Evolutionary conservation across 2,888 invertebrate genomes (phyloP).

Genomic region (Eupithecia dodoneata): DNA sequence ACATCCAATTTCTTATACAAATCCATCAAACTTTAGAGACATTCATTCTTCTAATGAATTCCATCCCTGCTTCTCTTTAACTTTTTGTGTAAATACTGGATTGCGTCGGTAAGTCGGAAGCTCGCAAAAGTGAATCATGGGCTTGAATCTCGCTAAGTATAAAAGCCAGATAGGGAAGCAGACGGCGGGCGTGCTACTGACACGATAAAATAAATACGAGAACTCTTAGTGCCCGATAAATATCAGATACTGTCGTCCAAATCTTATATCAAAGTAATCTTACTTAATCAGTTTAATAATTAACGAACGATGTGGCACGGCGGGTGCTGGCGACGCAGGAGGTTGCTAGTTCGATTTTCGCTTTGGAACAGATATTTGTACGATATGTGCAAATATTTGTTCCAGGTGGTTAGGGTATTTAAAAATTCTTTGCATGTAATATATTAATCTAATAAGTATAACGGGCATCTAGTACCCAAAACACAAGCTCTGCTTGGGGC

Average conservation of each 20-base stretch:
- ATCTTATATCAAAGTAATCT: not conserved
- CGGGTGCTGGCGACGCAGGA: too few species aligned
- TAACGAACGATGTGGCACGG: too few species aligned
- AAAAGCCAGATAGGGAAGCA: conserved; percentile 55
- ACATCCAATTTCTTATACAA: not conserved
- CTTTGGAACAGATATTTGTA: too few species aligned
- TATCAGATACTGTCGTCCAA: conserved; percentile 24
- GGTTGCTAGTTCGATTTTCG: too few species aligned
- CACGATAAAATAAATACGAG: conserved; percentile 62
- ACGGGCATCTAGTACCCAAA: too few species aligned
- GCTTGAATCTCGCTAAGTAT: conserved; percentile 60
- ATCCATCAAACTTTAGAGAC: not conserved
- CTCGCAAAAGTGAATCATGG: conserved; percentile 56
- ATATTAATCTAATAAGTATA: too few species aligned
- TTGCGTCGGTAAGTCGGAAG: conserved; percentile 50
- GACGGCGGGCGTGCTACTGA: conserved; percentile 62
- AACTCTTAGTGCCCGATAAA: conserved; percentile 36
- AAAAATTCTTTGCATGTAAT: too few species aligned
- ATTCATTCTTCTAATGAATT: conserved; percentile 13
- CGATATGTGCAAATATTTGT: too few species aligned
- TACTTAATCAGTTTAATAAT: not conserved
- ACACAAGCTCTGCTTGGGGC: too few species aligned
- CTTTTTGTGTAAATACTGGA: conserved; percentile 61
- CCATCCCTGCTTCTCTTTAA: conserved; percentile 12
- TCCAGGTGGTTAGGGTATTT: too few species aligned